phyloP scores from a whole-genome alignment of 1,140 invertebrate species.

The Pomacea maculata region DNA sequence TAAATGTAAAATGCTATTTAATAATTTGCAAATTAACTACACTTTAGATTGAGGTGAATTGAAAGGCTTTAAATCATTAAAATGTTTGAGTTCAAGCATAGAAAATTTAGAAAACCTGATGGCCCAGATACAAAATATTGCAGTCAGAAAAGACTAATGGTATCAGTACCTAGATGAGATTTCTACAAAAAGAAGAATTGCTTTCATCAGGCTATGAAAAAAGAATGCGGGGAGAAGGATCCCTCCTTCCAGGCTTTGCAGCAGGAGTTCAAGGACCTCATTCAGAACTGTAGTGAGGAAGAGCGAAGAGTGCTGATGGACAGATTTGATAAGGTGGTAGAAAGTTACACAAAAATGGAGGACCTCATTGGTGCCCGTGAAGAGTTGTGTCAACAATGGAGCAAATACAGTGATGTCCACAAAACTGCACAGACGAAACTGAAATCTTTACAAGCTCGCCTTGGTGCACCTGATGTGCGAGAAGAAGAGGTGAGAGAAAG shows the following conservation, averaged over 20 bases:
- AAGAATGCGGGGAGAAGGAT: constrained; percentile 55
- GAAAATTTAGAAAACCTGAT: too few relatives aligned
- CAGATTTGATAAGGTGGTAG: constrained; percentile 77
- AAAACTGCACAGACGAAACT: constrained; percentile 83
- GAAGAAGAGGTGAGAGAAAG: constrained; percentile 47
- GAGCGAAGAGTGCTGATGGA: constrained; percentile 79
- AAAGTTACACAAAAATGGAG: constrained; percentile 75
- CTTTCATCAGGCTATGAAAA: constrained; percentile 48
- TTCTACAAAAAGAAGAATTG: too few relatives aligned
- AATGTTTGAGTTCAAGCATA: too few relatives aligned
- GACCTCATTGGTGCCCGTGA: constrained; percentile 74
- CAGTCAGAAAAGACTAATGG: too few relatives aligned
- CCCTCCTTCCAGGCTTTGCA: constrained; percentile 63
- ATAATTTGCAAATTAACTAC: too few relatives aligned
- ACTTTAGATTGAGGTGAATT: too few relatives aligned
- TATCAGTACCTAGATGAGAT: too few relatives aligned
- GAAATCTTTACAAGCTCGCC: constrained; percentile 80
- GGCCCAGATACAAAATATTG: too few relatives aligned
- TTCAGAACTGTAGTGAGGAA: constrained; percentile 74
- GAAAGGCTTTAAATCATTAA: too few relatives aligned
- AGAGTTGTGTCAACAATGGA: constrained; percentile 85
- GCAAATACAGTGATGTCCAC: constrained; percentile 80
- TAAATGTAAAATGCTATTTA: too few relatives aligned
- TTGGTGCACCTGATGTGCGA: constrained; percentile 76
- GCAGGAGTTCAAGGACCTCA: constrained; percentile 82